Base-by-base conservation (phyloP, 35 echinoderm and acorn worm species). In the Diadema setosum region DNA sequence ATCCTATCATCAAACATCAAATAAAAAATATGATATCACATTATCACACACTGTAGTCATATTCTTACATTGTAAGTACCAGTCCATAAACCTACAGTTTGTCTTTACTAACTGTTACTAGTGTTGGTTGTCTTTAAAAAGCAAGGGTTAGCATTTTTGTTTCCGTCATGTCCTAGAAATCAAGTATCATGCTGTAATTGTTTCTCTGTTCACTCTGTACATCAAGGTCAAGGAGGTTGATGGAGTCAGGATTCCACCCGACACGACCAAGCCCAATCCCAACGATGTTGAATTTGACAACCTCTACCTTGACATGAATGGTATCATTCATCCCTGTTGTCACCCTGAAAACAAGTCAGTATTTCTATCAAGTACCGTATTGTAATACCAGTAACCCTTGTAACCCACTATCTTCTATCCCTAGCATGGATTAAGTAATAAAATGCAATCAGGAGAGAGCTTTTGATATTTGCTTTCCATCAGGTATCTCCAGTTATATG, bases 231-330 rank as follows among this genome's bases (percentile, higher is more conserved):
- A 90, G 55, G 91, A 86, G 41, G 63, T 94, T 5, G 87, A 94
- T 90, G 96, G 87, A 46, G 86, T 89, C 3, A 45, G 61, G 41
- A 57, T 99, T 31, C 96, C 96, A 6, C 70, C 92, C 9, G 92
- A 99, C 58, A 86, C 81, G 33, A 86, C 89, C n/a, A 44, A 94
- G 42, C 96, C 96, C 37, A 99, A 99, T 78, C 96, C 92, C 25
- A 99, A 99, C 43, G 93, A 95, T 89, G 89, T 94, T 2, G 96
- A 99, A 58, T 99, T 99, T 90, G 96, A 99, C 87, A 99, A 99
- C 65, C 85, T 99, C 24, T 99, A 99, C 52, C 84, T 99, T 46
- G 96, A 99, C 42, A 99, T 99, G 96, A 99, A 99, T 95, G 96
- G 96, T 29, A 99, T 99, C 42, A 99, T 99, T 42, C 96, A 99